Conservation (phyloP, 2,113 vertebrate species). For the Uria lomvia region DNA sequence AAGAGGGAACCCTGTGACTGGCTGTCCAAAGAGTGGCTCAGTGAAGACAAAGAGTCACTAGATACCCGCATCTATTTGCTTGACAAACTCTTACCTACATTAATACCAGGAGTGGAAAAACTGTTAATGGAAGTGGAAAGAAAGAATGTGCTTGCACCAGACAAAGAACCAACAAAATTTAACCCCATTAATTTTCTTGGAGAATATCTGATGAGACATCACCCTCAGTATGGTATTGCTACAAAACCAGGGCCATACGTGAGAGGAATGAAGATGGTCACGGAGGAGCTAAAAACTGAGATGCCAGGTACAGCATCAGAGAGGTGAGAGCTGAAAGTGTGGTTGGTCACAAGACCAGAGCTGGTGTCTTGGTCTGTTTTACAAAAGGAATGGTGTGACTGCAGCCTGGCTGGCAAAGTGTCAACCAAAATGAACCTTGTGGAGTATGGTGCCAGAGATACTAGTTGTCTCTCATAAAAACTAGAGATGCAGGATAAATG, state of each 20-base stretch:
- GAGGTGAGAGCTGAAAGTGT: constrained; percentile 56
- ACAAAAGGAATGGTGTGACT: background rate
- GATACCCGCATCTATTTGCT: constrained; percentile 69
- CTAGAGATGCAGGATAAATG: background rate
- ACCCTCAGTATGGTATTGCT: constrained; percentile 46
- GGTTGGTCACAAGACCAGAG: background rate
- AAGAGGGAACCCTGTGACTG: constrained; percentile 47
- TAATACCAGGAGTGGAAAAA: constrained; percentile 72
- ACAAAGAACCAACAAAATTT: constrained; percentile 44
- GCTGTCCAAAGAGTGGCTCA: constrained; percentile 73
- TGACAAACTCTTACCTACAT: constrained; percentile 77
- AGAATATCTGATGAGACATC: constrained; percentile 79
- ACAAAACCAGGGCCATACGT: constrained; percentile 57
- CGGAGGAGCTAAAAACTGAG: constrained; percentile 59
- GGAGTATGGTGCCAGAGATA: background rate
- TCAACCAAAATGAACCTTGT: background rate
- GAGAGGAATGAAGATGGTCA: constrained; percentile 63
- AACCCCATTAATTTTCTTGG: constrained; percentile 73
- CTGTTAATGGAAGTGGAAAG: constrained; percentile 72
- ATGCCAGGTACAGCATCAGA: constrained; percentile 47
- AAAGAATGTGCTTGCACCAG: constrained; percentile 58
- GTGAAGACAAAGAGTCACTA: constrained; percentile 43
- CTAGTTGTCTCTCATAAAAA: background rate
- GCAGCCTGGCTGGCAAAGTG: background rate
- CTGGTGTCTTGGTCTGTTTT: background rate